Evolutionary conservation across 92 coral and sea anemone genomes (phyloP).

Genomic region (Pocillopora meandrina): DNA sequence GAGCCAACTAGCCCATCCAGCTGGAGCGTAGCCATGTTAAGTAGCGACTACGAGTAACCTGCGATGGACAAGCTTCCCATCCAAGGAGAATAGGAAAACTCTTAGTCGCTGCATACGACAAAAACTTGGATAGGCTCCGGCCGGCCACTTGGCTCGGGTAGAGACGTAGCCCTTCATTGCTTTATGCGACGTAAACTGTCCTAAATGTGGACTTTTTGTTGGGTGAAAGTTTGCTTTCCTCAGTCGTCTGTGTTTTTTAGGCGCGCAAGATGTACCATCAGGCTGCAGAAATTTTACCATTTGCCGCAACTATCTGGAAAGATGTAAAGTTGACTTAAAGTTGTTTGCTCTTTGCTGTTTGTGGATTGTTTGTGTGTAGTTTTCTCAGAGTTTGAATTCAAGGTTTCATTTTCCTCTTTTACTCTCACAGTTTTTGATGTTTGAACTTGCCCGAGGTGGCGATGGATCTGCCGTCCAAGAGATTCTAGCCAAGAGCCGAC

Average conservation of each 20-base stretch:
- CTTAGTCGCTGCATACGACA: too few species aligned
- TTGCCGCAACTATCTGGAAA: slow-evolving; percentile 98
- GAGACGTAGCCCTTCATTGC: too few species aligned
- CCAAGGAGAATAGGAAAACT: too few species aligned
- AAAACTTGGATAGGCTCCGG: too few species aligned
- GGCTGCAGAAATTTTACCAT: slow-evolving; percentile 82
- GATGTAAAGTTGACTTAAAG: slow-evolving; percentile 78
- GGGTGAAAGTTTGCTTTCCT: not conserved
- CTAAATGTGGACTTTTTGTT: too few species aligned
- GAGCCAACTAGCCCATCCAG: too few species aligned
- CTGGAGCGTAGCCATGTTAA: too few species aligned
- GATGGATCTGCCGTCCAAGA: slow-evolving; percentile 56
- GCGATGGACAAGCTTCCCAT: too few species aligned
- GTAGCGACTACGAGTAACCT: too few species aligned
- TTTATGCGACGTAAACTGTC: too few species aligned
- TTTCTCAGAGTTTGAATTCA: not conserved
- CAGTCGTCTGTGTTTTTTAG: slow-evolving; percentile 53
- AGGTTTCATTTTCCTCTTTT: slow-evolving; percentile 31
- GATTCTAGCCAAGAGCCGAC: slow-evolving; percentile 62
- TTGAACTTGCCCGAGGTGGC: slow-evolving; percentile 79
- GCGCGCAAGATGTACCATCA: slow-evolving; percentile 96
- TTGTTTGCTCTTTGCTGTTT: slow-evolving; percentile 7
- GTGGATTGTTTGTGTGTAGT: not conserved
- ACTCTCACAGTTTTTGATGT: slow-evolving; percentile 88
- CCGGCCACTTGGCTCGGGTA: too few species aligned